Evolutionary conservation across 2,888 invertebrate species (phyloP).

Genomic region (Chrysolina haemoptera): DNA sequence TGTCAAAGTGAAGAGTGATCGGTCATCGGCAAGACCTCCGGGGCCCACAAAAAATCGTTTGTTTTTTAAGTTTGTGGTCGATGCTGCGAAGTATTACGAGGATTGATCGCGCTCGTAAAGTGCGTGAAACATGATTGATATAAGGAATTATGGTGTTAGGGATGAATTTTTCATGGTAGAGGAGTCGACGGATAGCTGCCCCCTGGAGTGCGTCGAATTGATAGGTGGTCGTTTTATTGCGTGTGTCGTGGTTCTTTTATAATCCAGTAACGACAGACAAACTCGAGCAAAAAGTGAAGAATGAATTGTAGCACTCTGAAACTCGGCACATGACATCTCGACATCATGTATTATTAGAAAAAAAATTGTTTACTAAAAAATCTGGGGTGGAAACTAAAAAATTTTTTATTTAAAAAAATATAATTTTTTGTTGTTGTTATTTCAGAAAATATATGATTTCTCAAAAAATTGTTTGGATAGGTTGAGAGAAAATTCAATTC

Average conservation of each 20-base stretch:
- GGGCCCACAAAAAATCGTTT: constrained; percentile 53
- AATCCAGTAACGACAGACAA: no score
- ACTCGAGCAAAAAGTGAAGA: no score
- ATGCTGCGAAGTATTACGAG: constrained; percentile 51
- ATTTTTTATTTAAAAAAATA: no score
- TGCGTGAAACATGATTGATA: constrained; percentile 51
- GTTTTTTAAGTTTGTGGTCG: constrained; percentile 46
- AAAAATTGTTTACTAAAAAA: no score
- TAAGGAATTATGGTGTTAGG: constrained; percentile 47
- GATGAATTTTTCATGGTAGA: constrained; percentile 40
- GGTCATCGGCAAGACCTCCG: constrained; percentile 67
- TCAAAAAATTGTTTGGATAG: no score
- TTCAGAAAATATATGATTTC: no score
- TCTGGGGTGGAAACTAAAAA: no score
- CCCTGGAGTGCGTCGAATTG: constrained; percentile 5
- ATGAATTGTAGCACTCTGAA: no score
- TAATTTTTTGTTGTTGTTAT: no score
- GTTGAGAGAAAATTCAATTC: no score
- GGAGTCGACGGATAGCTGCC: constrained; percentile 28
- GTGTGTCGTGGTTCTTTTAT: not conserved
- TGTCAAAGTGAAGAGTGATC: constrained; percentile 69
- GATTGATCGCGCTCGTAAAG: constrained; percentile 54
- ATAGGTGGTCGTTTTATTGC: constrained; percentile 16
- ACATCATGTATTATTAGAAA: no score
- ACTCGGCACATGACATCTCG: no score